Percentiles rank a stretch among this genome's conserved stretches.
phyloP scores from a whole-genome alignment of 2,888 invertebrate species.

The Chaetogeoica ovagalla region DNA sequence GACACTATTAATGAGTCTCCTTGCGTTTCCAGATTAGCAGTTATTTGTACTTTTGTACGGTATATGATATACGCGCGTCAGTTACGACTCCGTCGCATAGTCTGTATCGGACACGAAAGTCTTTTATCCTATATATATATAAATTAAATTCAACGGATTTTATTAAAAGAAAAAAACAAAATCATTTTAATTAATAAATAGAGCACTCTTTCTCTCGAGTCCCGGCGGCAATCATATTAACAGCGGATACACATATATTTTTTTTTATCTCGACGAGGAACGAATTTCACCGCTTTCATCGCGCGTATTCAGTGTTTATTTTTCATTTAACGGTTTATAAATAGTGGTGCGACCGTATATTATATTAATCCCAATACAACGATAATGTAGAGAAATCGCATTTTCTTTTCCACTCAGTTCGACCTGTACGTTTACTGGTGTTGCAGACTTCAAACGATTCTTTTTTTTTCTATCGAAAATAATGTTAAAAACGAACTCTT shows the following conservation, averaged over 20 bases:
- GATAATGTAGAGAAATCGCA: background rate
- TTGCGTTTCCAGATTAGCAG: background rate
- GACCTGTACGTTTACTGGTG: background rate
- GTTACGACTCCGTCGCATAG: too few species aligned
- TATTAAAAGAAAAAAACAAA: background rate
- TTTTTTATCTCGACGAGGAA: background rate
- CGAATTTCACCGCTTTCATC: background rate
- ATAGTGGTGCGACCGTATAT: too few species aligned
- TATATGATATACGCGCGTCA: too few species aligned
- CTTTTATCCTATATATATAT: background rate
- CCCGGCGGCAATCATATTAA: too few species aligned
- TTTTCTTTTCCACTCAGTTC: slow-evolving; percentile 15
- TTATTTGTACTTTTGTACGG: too few species aligned
- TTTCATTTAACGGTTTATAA: background rate
- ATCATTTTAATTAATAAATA: background rate
- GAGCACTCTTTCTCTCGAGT: too few species aligned
- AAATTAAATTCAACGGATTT: background rate
- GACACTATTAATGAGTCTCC: background rate
- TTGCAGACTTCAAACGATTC: slow-evolving; percentile 3
- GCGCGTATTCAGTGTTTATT: background rate
- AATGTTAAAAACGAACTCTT: slow-evolving; percentile 22
- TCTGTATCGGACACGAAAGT: too few species aligned
- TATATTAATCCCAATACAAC: too few species aligned
- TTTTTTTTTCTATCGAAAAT: background rate
- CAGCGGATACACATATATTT: too few species aligned